A percentile compares a stretch with the other conserved stretches of the same genome.
Conservation (phyloP, 2,888 invertebrate species). For the Phlogophora meticulosa region DNA sequence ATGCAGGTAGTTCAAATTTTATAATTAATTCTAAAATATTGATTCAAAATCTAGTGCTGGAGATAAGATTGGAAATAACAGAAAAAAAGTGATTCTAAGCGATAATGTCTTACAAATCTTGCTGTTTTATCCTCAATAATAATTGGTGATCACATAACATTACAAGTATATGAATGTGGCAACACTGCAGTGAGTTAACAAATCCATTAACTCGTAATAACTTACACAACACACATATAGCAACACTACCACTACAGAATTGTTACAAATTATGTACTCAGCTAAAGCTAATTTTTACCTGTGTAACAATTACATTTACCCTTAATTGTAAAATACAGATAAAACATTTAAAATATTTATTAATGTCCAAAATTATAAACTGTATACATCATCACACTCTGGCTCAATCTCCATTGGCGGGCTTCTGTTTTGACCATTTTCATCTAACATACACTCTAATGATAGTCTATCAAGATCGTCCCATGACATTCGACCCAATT, state of each 20-base stretch:
- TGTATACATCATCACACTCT: conserved; percentile 75
- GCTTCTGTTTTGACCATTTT: conserved; percentile 66
- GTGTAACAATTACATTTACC: conserved; percentile 45
- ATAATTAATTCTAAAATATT: not conserved
- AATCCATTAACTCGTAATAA: conserved; percentile 20
- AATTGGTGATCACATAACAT: conserved; percentile 16
- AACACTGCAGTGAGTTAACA: conserved; percentile 32
- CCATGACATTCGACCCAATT: conserved; percentile 90
- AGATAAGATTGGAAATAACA: conserved; percentile 18
- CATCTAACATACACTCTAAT: conserved; percentile 77
- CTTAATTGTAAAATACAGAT: conserved; percentile 56
- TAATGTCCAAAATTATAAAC: conserved; percentile 71
- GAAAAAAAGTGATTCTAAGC: not conserved
- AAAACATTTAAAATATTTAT: conserved; percentile 57
- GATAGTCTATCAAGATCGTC: conserved; percentile 92
- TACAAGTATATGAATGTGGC: conserved; percentile 8
- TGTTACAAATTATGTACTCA: conserved; percentile 42
- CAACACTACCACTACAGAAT: conserved; percentile 49
- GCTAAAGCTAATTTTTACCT: conserved; percentile 36
- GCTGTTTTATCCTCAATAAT: not conserved
- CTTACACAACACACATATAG: conserved; percentile 62
- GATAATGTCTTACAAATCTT: not conserved
- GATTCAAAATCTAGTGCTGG: not conserved
- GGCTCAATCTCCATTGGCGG: conserved; percentile 67
- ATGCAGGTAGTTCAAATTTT: conserved; percentile 6